Evolutionary conservation across 2,888 invertebrate genomes (phyloP).

Genomic region (Phoenoteleia sp.): DNA sequence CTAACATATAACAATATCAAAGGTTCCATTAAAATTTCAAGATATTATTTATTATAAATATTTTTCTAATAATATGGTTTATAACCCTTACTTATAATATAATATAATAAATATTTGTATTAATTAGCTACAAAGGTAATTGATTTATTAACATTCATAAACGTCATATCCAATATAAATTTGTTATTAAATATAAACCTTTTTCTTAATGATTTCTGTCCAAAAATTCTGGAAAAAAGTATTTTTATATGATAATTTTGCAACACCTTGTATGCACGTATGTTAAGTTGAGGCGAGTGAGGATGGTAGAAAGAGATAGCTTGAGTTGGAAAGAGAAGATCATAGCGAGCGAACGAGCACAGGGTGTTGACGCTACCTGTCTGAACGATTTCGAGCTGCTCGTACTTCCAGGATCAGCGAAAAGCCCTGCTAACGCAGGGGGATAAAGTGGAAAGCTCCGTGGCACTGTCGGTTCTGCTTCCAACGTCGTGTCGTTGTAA

Average conservation of each 20-base stretch:
- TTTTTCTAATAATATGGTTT: too few relatives aligned
- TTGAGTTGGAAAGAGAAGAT: constrained; percentile 46
- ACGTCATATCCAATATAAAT: too few relatives aligned
- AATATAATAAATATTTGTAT: too few relatives aligned
- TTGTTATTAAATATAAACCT: too few relatives aligned
- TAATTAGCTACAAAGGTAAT: too few relatives aligned
- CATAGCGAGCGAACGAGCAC: constrained; percentile 57
- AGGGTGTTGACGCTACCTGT: constrained; percentile 69
- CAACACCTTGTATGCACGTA: constrained; percentile 60
- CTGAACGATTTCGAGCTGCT: constrained; percentile 78
- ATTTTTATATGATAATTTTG: constrained; percentile 47
- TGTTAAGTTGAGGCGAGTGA: constrained; percentile 44
- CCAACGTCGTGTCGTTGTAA: constrained; percentile 66
- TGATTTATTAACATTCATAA: too few relatives aligned
- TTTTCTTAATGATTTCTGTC: too few relatives aligned
- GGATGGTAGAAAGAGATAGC: constrained; percentile 61
- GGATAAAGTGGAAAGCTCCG: constrained; percentile 79
- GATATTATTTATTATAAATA: too few relatives aligned
- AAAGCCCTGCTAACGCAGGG: constrained; percentile 81
- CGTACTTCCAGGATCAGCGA: constrained; percentile 83
- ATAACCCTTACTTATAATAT: too few relatives aligned
- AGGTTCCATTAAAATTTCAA: too few relatives aligned
- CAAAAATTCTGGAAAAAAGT: too few relatives aligned
- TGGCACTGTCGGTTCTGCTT: constrained; percentile 64
- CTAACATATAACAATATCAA: too few relatives aligned